These are phyloP conservation scores for Lepidurus apus DNA, from an alignment of 1,140 invertebrate species.

Conservation along the genomic window DNA sequence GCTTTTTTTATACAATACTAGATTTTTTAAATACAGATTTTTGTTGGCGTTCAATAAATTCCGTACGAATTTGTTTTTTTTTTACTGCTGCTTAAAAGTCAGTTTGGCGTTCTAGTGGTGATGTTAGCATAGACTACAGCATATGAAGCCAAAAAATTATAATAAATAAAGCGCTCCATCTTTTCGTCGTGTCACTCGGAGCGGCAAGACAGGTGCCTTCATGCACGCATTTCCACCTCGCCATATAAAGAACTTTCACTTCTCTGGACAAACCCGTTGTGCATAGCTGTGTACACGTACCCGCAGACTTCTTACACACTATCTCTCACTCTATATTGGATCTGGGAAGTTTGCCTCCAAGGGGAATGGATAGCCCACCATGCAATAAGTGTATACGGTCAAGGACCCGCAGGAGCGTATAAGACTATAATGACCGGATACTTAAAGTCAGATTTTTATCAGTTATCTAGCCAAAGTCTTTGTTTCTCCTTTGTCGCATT, in stretches of 20 bases:
- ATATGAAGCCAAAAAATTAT: not conserved
- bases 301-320: not conserved
- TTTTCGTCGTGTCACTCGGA: not conserved
- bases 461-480: not conserved
- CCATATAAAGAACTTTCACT: conserved; percentile 5
- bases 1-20: not conserved
- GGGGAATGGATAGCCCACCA: not conserved
- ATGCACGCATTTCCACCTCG: conserved; percentile 1
- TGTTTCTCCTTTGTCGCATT: not conserved
- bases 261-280: not conserved
- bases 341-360: not conserved
- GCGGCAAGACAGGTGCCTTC: not conserved
- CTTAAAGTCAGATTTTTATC: not conserved
- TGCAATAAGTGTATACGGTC: conserved; percentile 9
- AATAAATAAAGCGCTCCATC: not conserved
- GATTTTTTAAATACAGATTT: too few relatives aligned
- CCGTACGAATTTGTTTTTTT: too few relatives aligned
- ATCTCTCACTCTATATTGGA: not conserved
- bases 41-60: too few relatives aligned
- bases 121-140: not conserved
- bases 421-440: conserved; percentile 14
- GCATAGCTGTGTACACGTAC: not conserved
- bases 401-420: conserved; percentile 11
- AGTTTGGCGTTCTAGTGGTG: too few relatives aligned
- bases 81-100: too few relatives aligned